These are phyloP conservation scores for Brachionus angularis DNA, from an alignment of 1,140 invertebrate species.

Conservation along the genomic window DNA sequence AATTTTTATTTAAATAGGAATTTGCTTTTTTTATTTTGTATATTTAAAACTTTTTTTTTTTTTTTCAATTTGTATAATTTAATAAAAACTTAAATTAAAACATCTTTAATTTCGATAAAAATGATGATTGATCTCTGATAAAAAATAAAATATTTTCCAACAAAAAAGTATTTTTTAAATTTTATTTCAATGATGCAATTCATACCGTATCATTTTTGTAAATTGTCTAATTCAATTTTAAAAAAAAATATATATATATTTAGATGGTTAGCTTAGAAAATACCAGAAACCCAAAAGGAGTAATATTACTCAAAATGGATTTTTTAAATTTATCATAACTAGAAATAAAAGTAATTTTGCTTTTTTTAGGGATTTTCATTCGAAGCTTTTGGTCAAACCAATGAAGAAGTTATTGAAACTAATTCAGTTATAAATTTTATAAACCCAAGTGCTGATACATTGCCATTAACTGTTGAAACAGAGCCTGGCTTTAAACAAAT, in stretches of 20 bases:
- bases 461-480: neutral
- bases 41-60: too few species aligned
- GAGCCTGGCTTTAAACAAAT: slow-evolving; percentile 32
- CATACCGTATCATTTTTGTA: neutral
- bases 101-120: too few species aligned
- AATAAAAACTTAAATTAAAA: too few species aligned
- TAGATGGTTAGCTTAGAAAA: slow-evolving; percentile 40
- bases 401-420: neutral
- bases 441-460: neutral
- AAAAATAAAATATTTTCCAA: too few species aligned
- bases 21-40: too few species aligned
- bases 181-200: neutral
- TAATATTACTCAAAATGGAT: too few species aligned
- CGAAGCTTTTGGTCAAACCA: neutral
- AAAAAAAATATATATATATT: neutral
- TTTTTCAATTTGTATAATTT: too few species aligned
- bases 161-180: too few species aligned
- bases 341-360: too few species aligned
- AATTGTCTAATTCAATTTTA: neutral
- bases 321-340: too few species aligned
- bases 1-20: too few species aligned
- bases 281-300: slow-evolving; percentile 21
- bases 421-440: neutral
- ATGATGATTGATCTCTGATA: too few species aligned
- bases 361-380: slow-evolving; percentile 23